Evolutionary conservation across 2,113 vertebrate species (phyloP).

Genomic region (Gambusia holbrooki): DNA sequence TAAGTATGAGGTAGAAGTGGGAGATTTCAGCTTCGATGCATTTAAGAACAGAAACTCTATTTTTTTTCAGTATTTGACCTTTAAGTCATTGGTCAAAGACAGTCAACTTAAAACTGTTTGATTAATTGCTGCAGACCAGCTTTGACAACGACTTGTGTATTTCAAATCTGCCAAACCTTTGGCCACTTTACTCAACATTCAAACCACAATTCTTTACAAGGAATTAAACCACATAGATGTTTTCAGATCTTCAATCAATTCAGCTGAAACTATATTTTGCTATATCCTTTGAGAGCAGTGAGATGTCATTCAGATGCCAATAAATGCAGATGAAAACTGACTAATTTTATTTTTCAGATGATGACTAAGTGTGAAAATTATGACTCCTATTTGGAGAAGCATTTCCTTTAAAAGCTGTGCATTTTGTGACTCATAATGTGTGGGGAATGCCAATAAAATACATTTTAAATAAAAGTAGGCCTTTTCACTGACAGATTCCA

Average conservation of each 20-base stretch:
- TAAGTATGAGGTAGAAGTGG: neutral
- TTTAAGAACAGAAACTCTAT: too few relatives aligned
- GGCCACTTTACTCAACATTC: neutral
- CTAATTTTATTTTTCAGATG: slow-evolving; percentile 10
- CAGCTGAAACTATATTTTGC: slow-evolving; percentile 9
- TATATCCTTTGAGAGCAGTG: neutral
- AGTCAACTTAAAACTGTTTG: neutral
- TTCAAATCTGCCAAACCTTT: neutral
- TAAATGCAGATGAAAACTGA: neutral
- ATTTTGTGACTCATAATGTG: neutral
- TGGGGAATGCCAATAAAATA: neutral
- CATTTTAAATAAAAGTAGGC: neutral
- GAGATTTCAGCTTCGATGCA: neutral
- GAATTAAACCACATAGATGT: slow-evolving; percentile 4
- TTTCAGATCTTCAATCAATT: neutral
- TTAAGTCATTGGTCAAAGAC: neutral
- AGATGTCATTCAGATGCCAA: slow-evolving; percentile 4
- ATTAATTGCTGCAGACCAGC: neutral
- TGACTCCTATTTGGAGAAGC: slow-evolving; percentile 4
- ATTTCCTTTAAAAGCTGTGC: neutral
- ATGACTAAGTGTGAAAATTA: slow-evolving; percentile 9
- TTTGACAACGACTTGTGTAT: neutral
- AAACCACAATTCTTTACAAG: neutral
- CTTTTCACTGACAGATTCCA: neutral
- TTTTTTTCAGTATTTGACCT: neutral